These are phyloP conservation scores for Geotrupes spiniger DNA, from an alignment of 2,888 invertebrate species.

Conservation along the genomic window DNA sequence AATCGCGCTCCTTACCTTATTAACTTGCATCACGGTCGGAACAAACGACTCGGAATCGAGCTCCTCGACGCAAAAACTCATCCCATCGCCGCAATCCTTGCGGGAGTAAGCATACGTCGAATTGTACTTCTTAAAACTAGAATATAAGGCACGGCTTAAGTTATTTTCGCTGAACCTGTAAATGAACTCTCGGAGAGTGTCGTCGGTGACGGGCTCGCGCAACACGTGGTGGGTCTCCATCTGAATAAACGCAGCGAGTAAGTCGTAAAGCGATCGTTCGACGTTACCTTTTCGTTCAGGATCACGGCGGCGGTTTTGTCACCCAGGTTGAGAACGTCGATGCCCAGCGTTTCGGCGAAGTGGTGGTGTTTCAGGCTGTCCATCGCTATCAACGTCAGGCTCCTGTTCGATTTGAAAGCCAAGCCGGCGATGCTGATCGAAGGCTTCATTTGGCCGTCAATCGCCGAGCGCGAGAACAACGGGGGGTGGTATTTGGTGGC, in stretches of 20 bases:
- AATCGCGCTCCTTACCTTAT: constrained; percentile 53
- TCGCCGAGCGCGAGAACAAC: constrained; percentile 36
- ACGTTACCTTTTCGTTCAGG: constrained; percentile 65
- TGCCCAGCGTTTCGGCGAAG: constrained; percentile 72
- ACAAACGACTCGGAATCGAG: constrained; percentile 66
- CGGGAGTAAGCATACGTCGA: constrained; percentile 33
- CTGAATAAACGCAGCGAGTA: constrained; percentile 48
- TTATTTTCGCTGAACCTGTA: constrained; percentile 52
- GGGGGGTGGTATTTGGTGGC: constrained; percentile 22
- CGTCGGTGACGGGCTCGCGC: constrained; percentile 53
- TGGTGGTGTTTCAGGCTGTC: constrained; percentile 71
- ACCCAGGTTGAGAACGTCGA: constrained; percentile 59
- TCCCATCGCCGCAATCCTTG: constrained; percentile 20
- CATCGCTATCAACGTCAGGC: constrained; percentile 65
- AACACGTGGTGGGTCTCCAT: constrained; percentile 69
- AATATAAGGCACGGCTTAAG: constrained; percentile 40
- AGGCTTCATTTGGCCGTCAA: constrained; percentile 36
- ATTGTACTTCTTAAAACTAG: constrained; percentile 36
- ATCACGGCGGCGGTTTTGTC: constrained; percentile 69
- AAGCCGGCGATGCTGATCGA: constrained; percentile 52
- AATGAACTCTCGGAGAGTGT: constrained; percentile 55
- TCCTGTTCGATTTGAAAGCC: constrained; percentile 58
- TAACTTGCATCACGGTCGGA: constrained; percentile 57
- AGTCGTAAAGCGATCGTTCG: too few relatives aligned
- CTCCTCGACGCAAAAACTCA: constrained; percentile 58